A percentile compares a stretch with the other conserved stretches of the same genome.
phyloP scores from a whole-genome alignment of 2,888 invertebrate genomes.

The Physocephala rufipes region DNA sequence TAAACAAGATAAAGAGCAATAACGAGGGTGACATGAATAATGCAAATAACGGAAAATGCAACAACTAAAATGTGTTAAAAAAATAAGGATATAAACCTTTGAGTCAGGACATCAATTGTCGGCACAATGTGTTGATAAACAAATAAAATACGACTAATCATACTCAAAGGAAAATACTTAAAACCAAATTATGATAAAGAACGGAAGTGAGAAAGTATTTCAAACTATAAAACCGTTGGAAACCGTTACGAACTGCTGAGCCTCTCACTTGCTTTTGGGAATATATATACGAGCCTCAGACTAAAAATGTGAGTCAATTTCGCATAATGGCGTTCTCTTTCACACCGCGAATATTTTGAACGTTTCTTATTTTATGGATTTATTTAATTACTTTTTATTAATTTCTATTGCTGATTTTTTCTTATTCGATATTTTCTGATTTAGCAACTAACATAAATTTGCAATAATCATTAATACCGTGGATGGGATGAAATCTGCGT shows the following conservation, averaged over 20 bases:
- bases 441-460: neutral
- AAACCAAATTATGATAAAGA: conserved; percentile 2
- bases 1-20: conserved; percentile 9
- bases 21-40: neutral
- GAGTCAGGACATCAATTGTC: conserved; percentile 28
- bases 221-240: too few relatives aligned
- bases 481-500: too few relatives aligned
- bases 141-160: neutral
- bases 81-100: neutral
- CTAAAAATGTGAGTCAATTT: too few relatives aligned
- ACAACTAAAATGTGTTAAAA: neutral
- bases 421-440: neutral
- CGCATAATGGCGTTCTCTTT: too few relatives aligned
- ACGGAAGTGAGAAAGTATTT: neutral
- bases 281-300: too few relatives aligned
- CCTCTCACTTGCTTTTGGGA: too few relatives aligned
- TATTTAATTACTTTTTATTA: neutral
- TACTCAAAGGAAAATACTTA: neutral
- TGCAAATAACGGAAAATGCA: neutral
- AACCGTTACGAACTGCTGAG: too few relatives aligned
- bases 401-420: too few relatives aligned
- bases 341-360: too few relatives aligned
- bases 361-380: too few relatives aligned
- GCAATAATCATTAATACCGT: too few relatives aligned
- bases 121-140: conserved; percentile 24